These are phyloP conservation scores for Oryzias celebensis DNA, from an alignment of 2,113 vertebrate genomes.

Conservation along the genomic window DNA sequence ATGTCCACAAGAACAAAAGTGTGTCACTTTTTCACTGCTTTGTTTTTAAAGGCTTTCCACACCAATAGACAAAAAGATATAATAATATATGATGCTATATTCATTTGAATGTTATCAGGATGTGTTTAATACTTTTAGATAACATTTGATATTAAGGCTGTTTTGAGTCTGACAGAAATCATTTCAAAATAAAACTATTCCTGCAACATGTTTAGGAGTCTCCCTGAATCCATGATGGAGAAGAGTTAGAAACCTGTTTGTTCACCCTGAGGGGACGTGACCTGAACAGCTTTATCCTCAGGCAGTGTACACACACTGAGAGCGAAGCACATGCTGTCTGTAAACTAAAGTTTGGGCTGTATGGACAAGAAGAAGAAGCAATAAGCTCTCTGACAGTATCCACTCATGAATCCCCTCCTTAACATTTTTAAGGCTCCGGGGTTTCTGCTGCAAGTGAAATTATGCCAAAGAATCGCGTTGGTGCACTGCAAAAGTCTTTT, in stretches of 20 bases:
- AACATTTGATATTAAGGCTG: not conserved
- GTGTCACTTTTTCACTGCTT: constrained; percentile 40
- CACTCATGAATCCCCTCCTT: constrained; percentile 8
- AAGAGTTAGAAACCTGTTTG: constrained; percentile 10
- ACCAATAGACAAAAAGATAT: constrained; percentile 1
- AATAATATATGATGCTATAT: not conserved
- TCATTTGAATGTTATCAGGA: no score
- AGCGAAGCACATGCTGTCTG: constrained; percentile 30
- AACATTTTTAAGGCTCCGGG: not conserved
- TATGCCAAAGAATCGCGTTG: not conserved
- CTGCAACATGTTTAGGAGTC: constrained; percentile 2
- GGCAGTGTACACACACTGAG: constrained; percentile 26
- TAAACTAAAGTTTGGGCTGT: constrained; percentile 11
- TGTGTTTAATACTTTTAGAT: no score
- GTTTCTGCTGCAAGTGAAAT: not conserved
- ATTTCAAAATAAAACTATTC: not conserved
- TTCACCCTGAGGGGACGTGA: constrained; percentile 2
- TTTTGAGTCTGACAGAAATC: not conserved
- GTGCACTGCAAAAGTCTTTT: not conserved
- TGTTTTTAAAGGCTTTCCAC: constrained; percentile 4
- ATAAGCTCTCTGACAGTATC: not conserved
- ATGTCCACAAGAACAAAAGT: constrained; percentile 31
- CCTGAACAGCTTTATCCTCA: constrained; percentile 19
- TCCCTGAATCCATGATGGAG: constrained; percentile 7
- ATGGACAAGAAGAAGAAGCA: constrained; percentile 10